phyloP scores from a whole-genome alignment of 1,140 invertebrate genomes.

The Lordiphosa mommai region DNA sequence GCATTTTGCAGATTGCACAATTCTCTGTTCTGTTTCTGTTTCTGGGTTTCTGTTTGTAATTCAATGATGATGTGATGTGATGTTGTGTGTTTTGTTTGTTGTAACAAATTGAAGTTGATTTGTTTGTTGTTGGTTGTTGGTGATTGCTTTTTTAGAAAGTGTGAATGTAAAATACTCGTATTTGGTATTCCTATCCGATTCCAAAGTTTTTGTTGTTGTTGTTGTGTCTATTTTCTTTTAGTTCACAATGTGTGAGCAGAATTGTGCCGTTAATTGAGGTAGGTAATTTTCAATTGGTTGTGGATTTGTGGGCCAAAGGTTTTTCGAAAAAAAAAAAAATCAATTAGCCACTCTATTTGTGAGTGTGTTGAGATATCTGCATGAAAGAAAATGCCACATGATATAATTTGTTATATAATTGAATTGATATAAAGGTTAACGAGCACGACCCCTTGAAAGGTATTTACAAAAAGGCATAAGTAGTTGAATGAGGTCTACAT shows the following conservation, averaged over 20 bases:
- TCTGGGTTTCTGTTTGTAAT: slow-evolving; percentile 33
- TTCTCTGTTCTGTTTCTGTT: slow-evolving; percentile 35
- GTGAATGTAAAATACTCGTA: slow-evolving; percentile 56
- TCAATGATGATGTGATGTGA: slow-evolving; percentile 16
- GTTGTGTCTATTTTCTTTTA: slow-evolving; percentile 12
- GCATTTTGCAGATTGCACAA: slow-evolving; percentile 72
- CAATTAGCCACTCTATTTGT: slow-evolving; percentile 39
- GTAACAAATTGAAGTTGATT: slow-evolving; percentile 68
- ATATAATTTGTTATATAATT: too few species aligned
- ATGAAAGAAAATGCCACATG: too few species aligned
- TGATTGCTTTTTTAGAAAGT: slow-evolving; percentile 70
- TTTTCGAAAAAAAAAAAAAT: slow-evolving; percentile 12
- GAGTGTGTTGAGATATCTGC: neutral
- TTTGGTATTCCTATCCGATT: slow-evolving; percentile 23
- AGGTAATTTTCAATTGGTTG: slow-evolving; percentile 59
- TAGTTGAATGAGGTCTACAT: too few species aligned
- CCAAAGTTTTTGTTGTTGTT: slow-evolving; percentile 9
- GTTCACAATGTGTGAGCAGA: slow-evolving; percentile 17
- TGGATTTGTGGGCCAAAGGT: slow-evolving; percentile 16
- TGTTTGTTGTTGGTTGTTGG: slow-evolving; percentile 42
- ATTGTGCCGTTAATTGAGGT: slow-evolving; percentile 45
- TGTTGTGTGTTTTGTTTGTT: slow-evolving; percentile 36
- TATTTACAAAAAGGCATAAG: too few species aligned
- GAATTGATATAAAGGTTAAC: too few species aligned
- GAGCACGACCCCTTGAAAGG: too few species aligned